Evolutionary conservation across 1,140 invertebrate genomes (phyloP).

Genomic region (Schmidtea mediterranea): DNA sequence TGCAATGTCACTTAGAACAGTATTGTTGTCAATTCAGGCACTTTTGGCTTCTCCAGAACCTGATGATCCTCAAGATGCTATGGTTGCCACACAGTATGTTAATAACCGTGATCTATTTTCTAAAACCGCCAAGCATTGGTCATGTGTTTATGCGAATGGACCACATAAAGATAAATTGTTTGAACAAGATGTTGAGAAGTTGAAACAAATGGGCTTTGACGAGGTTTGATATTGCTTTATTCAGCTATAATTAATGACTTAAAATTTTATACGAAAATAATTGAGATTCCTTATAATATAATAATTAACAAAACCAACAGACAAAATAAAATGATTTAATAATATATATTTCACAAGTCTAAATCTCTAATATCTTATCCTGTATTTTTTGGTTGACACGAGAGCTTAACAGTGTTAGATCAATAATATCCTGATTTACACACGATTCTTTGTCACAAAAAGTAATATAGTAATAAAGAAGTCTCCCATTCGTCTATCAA

Average conservation of each 20-base stretch:
- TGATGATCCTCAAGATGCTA: slow-evolving; percentile 53
- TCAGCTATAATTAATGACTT: neutral
- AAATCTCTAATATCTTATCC: too few relatives aligned
- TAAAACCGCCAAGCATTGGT: slow-evolving; percentile 73
- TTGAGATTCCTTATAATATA: too few relatives aligned
- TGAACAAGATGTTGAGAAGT: neutral
- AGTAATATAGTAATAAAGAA: too few relatives aligned
- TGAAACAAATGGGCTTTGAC: slow-evolving; percentile 1
- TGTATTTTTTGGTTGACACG: too few relatives aligned
- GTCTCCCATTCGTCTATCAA: too few relatives aligned
- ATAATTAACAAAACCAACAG: neutral
- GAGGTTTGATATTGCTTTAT: neutral
- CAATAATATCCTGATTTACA: too few relatives aligned
- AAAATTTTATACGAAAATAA: too few relatives aligned
- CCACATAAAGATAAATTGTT: neutral
- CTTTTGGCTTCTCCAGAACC: slow-evolving; percentile 69
- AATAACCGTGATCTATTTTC: slow-evolving; percentile 55
- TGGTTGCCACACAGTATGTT: slow-evolving; percentile 86
- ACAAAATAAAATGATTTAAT: neutral
- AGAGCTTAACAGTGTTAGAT: too few relatives aligned
- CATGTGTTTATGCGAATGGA: slow-evolving; percentile 54
- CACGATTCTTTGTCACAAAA: too few relatives aligned
- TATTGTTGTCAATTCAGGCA: slow-evolving; percentile 64
- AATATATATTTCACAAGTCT: too few relatives aligned
- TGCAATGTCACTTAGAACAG: slow-evolving; percentile 82